A percentile compares a stretch with the other conserved stretches of the same genome.
phyloP scores from a whole-genome alignment of 2,797 vertebrate genomes.

The Neosilurus mollespiculum region DNA sequence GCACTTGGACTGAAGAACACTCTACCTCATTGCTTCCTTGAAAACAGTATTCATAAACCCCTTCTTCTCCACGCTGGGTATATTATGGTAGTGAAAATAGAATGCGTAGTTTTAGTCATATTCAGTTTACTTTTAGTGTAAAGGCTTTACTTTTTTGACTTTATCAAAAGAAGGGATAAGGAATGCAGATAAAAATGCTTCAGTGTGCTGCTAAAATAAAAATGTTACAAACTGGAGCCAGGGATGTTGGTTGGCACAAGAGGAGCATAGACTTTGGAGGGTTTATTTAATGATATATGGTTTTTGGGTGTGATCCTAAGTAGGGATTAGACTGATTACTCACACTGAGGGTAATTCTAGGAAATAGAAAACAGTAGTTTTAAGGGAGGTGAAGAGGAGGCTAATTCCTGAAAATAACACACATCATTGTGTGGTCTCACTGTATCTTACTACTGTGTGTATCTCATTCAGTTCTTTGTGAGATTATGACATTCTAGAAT shows the following conservation, averaged over 20 bases:
- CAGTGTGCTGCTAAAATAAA: background rate
- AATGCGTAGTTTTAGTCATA: constrained; percentile 32
- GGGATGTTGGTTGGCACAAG: background rate
- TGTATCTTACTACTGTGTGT: background rate
- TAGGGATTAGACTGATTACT: constrained; percentile 43
- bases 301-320: constrained; percentile 45
- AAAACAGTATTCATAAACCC: constrained; percentile 46
- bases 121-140: constrained; percentile 18
- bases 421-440: background rate
- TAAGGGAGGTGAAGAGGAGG: constrained; percentile 23
- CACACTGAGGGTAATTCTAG: constrained; percentile 38
- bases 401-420: constrained; percentile 36
- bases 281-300: constrained; percentile 19
- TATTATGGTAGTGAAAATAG: constrained; percentile 37
- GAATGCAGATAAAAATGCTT: constrained; percentile 20
- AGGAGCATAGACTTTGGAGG: constrained; percentile 4
- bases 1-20: constrained; percentile 52
- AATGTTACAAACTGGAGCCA: background rate
- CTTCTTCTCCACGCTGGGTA: background rate
- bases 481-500: background rate
- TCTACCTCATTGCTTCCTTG: constrained; percentile 44
- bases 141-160: constrained; percentile 7
- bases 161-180: constrained; percentile 16
- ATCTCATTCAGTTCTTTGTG: background rate
- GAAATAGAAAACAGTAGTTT: constrained; percentile 50